Percentiles rank a stretch among this genome's conserved stretches.
Evolutionary conservation across 2,113 vertebrate species (phyloP).

Genomic region (Camarhynchus parvulus): DNA sequence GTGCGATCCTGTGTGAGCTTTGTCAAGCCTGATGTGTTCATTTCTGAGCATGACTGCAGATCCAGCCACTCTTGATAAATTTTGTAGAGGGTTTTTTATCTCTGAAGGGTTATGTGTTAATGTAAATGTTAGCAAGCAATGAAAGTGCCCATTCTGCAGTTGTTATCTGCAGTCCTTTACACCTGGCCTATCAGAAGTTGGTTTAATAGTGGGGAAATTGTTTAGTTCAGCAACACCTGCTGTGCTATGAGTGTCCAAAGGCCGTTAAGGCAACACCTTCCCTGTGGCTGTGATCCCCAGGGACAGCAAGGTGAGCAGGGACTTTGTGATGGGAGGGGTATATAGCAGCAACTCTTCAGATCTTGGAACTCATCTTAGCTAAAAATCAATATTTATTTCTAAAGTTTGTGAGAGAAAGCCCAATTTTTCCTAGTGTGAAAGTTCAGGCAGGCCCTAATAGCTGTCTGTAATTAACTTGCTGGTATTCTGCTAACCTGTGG

Average conservation of each 20-base stretch:
- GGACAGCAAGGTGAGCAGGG: neutral
- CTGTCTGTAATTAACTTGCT: neutral
- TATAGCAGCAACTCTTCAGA: neutral
- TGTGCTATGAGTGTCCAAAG: neutral
- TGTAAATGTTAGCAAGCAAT: neutral
- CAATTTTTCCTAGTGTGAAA: neutral
- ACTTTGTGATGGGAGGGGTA: neutral
- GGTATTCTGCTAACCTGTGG: neutral
- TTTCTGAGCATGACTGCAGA: neutral
- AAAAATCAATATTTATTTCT: neutral
- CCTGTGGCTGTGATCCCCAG: neutral
- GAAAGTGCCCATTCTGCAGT: neutral
- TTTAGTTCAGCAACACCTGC: neutral
- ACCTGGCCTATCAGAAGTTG: neutral
- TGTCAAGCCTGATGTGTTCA: rapidly evolving
- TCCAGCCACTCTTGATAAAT: neutral
- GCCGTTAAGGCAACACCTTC: neutral
- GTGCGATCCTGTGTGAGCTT: neutral
- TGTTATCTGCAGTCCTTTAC: neutral
- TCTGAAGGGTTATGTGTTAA: neutral
- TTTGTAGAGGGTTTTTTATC: neutral
- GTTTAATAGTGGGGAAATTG: neutral
- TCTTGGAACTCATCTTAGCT: neutral
- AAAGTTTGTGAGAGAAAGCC: neutral
- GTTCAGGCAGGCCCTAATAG: neutral